Evolutionary conservation across 1,140 invertebrate species (phyloP).

Genomic region (Prorops nasuta): DNA sequence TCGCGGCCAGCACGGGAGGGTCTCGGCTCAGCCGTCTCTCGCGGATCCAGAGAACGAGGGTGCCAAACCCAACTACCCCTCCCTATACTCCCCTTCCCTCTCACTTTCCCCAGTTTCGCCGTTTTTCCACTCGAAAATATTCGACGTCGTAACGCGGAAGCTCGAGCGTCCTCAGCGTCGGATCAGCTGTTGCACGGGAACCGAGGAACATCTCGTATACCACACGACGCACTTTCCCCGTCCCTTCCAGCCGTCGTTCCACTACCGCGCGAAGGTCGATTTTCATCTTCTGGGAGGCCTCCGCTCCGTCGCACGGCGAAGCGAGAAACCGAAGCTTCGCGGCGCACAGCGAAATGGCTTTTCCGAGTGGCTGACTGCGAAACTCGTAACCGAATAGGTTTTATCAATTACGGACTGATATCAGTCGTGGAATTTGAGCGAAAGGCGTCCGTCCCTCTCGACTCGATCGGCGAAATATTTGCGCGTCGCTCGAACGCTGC

Average conservation of each 20-base stretch:
- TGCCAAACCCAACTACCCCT: too few species aligned
- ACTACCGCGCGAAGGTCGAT: background rate
- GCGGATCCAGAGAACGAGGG: conserved; percentile 27
- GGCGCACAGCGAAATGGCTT: background rate
- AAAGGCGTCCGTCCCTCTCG: too few species aligned
- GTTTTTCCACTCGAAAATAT: too few species aligned
- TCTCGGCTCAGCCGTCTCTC: conserved; percentile 18
- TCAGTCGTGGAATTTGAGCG: too few species aligned
- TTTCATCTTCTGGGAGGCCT: background rate
- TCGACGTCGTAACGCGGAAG: too few species aligned
- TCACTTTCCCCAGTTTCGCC: background rate
- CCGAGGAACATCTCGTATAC: too few species aligned
- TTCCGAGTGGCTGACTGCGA: too few species aligned
- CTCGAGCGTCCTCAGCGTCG: background rate
- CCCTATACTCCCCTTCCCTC: conserved; percentile 15
- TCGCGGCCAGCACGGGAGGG: too few species aligned
- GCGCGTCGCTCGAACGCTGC: too few species aligned
- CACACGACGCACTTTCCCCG: background rate
- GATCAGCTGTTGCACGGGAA: background rate
- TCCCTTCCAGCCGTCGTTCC: background rate
- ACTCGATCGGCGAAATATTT: too few species aligned
- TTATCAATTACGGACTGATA: background rate
- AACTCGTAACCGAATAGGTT: background rate
- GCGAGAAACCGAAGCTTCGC: too few species aligned
- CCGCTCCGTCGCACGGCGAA: too few species aligned